Percentiles rank a stretch among this genome's conserved stretches.
phyloP scores from a whole-genome alignment of 2,888 invertebrate genomes.

The Furcula furcula region DNA sequence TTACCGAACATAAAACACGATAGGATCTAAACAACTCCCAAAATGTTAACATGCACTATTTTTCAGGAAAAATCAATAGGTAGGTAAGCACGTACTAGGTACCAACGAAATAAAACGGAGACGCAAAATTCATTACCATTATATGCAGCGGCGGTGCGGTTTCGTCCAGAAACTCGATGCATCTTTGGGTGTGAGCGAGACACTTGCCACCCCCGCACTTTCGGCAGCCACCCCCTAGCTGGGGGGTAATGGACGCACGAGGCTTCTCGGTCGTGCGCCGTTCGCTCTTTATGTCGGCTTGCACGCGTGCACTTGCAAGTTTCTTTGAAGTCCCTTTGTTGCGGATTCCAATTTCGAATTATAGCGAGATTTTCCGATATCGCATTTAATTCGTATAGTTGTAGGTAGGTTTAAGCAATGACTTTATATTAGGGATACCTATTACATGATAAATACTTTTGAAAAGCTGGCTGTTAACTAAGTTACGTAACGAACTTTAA shows the following conservation, averaged over 20 bases:
- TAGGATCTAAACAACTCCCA: too few relatives aligned
- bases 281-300: slow-evolving; percentile 72
- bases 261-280: slow-evolving; percentile 69
- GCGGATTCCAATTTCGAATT: slow-evolving; percentile 74
- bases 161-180: slow-evolving; percentile 76
- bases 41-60: slow-evolving; percentile 1
- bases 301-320: slow-evolving; percentile 77
- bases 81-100: slow-evolving; percentile 11
- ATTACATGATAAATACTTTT: too few relatives aligned
- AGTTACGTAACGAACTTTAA: too few relatives aligned
- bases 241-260: slow-evolving; percentile 77
- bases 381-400: slow-evolving; percentile 33
- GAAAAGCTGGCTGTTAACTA: too few relatives aligned
- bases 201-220: slow-evolving; percentile 57
- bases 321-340: slow-evolving; percentile 78
- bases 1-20: too few relatives aligned
- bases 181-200: slow-evolving; percentile 75
- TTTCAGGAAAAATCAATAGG: slow-evolving; percentile 22
- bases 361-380: slow-evolving; percentile 40
- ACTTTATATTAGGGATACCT: slow-evolving; percentile 11
- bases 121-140: slow-evolving; percentile 72
- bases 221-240: slow-evolving; percentile 52
- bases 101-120: slow-evolving; percentile 42
- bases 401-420: too few relatives aligned
- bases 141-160: slow-evolving; percentile 67